Percentiles rank a stretch among this genome's conserved stretches.
These are phyloP conservation scores for Enteromius paludinosus DNA, from an alignment of 2,797 vertebrate genomes.

Conservation along the genomic window DNA sequence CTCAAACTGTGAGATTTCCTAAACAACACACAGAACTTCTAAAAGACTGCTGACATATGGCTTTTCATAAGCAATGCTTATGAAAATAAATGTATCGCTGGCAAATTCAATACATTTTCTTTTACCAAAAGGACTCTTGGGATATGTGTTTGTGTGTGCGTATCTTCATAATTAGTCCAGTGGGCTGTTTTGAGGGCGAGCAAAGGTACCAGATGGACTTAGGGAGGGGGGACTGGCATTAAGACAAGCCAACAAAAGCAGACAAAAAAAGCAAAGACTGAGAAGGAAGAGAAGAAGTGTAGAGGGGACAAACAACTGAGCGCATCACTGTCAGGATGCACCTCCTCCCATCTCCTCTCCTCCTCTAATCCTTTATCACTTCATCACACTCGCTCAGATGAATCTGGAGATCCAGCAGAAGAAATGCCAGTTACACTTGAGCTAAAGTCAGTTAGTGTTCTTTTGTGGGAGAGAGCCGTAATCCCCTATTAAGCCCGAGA, in stretches of 20 bases:
- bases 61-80: constrained; percentile 51
- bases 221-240: constrained; percentile 71
- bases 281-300: constrained; percentile 57
- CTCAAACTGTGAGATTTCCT: constrained; percentile 9
- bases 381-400: constrained; percentile 64
- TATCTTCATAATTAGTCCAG: constrained; percentile 84
- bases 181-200: constrained; percentile 75
- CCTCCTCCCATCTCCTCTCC: constrained; percentile 21
- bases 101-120: constrained; percentile 78
- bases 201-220: constrained; percentile 86
- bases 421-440: constrained; percentile 65
- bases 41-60: constrained; percentile 56
- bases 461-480: constrained; percentile 66
- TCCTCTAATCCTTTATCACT: constrained; percentile 57
- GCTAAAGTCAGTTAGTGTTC: constrained; percentile 73
- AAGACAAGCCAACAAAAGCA: constrained; percentile 69
- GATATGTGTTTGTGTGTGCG: constrained; percentile 45
- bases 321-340: constrained; percentile 65
- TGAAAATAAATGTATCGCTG: constrained; percentile 74
- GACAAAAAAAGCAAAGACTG: constrained; percentile 58
- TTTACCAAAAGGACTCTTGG: constrained; percentile 76
- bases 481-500: constrained; percentile 78
- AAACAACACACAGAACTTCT: constrained; percentile 40
- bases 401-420: constrained; percentile 62
- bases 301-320: constrained; percentile 55